These are phyloP conservation scores for Platycercus adscitus DNA, from an alignment of 2,113 vertebrate genomes.

Conservation along the genomic window DNA sequence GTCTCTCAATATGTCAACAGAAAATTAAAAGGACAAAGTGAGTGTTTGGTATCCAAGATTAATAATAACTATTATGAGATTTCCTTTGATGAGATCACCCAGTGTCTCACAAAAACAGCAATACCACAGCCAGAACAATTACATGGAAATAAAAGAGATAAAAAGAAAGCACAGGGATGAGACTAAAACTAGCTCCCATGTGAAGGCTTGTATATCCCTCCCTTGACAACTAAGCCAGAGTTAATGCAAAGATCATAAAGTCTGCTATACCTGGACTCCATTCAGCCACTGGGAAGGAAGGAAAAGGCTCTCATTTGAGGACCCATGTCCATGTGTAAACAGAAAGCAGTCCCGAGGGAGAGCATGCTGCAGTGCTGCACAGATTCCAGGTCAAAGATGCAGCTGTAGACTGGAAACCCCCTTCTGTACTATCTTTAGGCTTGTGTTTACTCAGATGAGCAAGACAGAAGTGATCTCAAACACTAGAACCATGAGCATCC, in stretches of 20 bases:
- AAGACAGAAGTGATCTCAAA: background rate
- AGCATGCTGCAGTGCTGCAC: background rate
- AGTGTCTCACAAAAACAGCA: background rate
- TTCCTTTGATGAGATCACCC: slow-evolving; percentile 15
- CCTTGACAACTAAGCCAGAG: background rate
- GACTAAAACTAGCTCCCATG: background rate
- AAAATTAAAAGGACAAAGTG: slow-evolving; percentile 11
- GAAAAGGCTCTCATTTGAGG: background rate
- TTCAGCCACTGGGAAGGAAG: background rate
- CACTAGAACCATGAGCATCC: background rate
- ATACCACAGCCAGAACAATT: background rate
- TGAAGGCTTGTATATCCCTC: background rate
- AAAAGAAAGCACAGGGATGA: background rate
- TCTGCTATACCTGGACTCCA: background rate
- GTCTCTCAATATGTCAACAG: background rate
- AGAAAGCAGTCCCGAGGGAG: background rate
- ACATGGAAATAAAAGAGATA: background rate
- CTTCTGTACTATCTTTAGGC: background rate
- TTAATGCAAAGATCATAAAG: background rate
- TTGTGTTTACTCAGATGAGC: background rate
- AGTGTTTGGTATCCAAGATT: background rate
- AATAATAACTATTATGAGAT: background rate
- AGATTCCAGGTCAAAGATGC: background rate
- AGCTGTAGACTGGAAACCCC: background rate
- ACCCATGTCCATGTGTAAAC: accelerated